Base-by-base conservation (phyloP, 2,797 vertebrate genomes). In the Gallinago stenura region DNA sequence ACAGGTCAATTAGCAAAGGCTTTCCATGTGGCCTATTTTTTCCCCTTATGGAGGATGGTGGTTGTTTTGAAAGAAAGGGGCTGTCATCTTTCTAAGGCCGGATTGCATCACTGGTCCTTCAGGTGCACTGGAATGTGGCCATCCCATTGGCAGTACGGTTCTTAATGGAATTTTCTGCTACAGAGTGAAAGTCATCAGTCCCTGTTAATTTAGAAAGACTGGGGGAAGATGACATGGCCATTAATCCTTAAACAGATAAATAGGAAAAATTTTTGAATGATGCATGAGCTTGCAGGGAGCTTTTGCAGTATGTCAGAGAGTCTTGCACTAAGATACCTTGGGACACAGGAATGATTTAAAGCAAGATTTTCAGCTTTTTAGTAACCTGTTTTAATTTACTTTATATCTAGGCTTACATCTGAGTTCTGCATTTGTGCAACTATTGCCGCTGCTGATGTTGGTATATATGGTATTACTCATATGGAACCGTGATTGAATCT, bases 221-320 rank as follows among this genome's bases (percentile, higher is more conserved):
- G 2, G 43, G 6, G 39, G 28, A 92, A 81, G 79, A 66, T 69
- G 65, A 41, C 69, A 54, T 51, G 58, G 58, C 33, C 70, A 58
- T 84, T 95, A 93, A 94, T 96, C 79, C 69, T 91, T 87, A 83
- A 91, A 58, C 21, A 83, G 89, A 83, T 92, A 96, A 85, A 91
- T 68, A 89, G 72, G 51, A 48, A 82, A 77, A 83, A 75, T 69
- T 91, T 93, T 62, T 95, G 77, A 81, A 82, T 79, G 73, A 87
- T 90, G 62, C 60, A 50, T 91, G 83, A 82, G 80, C 53, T 94
- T 76, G 86, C 83, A 89, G 73, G 62, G 84, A 94, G 62, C n/a
- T 96, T 88, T 94, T 86, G 70, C 25, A 72, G 22, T 50, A 45
- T 37, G 15, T 60, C 54, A 76, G 66, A 70, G n/a, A 62, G 51